Conservation (phyloP, 1,140 invertebrate genomes). For the Globodera rostochiensis region DNA sequence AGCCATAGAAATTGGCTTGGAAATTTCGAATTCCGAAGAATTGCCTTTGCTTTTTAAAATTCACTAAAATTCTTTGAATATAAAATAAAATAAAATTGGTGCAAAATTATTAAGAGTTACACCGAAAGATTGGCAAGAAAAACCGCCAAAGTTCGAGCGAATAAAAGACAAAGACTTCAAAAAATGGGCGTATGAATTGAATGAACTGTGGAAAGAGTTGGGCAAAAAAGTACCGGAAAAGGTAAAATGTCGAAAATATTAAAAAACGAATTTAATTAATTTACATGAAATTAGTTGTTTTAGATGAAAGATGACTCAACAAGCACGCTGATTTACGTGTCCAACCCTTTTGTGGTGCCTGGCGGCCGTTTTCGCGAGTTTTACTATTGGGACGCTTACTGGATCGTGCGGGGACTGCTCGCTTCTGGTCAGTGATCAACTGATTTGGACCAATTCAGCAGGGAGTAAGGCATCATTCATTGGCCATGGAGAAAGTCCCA, state of each 20-base stretch:
- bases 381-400: slow-evolving; percentile 92
- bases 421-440: slow-evolving; percentile 2
- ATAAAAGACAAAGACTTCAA: not conserved
- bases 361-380: slow-evolving; percentile 80
- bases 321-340: slow-evolving; percentile 83
- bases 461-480: not conserved
- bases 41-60: too few relatives aligned
- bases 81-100: not conserved
- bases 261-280: not conserved
- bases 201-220: slow-evolving; percentile 26
- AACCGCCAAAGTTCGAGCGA: slow-evolving; percentile 6
- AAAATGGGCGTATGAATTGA: not conserved
- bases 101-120: not conserved
- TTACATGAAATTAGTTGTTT: not conserved
- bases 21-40: too few relatives aligned
- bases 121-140: slow-evolving; percentile 14
- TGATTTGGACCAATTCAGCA: too few relatives aligned
- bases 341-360: slow-evolving; percentile 86
- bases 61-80: not conserved
- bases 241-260: not conserved
- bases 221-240: not conserved
- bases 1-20: not conserved
- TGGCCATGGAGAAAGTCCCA: not conserved
- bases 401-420: slow-evolving; percentile 81
- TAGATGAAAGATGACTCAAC: slow-evolving; percentile 67